Conservation (phyloP, 2,888 invertebrate genomes). For the Sarcophaga subvicina region DNA sequence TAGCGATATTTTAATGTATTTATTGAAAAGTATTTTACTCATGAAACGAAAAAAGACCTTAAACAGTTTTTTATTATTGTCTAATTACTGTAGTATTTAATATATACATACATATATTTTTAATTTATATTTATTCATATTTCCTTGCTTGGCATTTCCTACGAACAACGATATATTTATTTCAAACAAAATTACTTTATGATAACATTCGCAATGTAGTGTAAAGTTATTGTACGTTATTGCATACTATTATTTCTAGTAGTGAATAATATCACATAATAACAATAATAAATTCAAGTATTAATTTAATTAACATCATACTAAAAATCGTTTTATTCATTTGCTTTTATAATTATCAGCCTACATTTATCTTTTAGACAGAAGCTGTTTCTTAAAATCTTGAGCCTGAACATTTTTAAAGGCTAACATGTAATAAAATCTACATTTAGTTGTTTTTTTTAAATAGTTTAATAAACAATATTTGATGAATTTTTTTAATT, state of each 20-base stretch:
- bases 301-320: conserved; percentile 52
- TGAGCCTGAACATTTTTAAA: neutral
- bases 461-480: too few relatives aligned
- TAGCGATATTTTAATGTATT: conserved; percentile 49
- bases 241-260: conserved; percentile 62
- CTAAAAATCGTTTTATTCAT: conserved; percentile 47
- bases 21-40: conserved; percentile 40
- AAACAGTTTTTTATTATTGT: conserved; percentile 34
- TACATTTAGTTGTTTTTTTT: too few relatives aligned
- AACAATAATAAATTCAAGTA: conserved; percentile 57
- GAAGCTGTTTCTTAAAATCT: neutral
- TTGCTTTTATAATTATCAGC: conserved; percentile 23
- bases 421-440: too few relatives aligned
- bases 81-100: conserved; percentile 54
- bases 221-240: conserved; percentile 51
- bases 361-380: neutral
- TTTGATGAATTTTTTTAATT: too few relatives aligned
- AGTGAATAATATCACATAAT: conserved; percentile 39
- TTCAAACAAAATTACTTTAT: conserved; percentile 21
- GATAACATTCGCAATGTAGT: conserved; percentile 41
- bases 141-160: conserved; percentile 44
- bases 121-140: conserved; percentile 44
- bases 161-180: conserved; percentile 57
- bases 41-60: conserved; percentile 58
- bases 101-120: conserved; percentile 3